A percentile compares a stretch with the other conserved stretches of the same genome.
Conservation (phyloP, 2,113 vertebrate species). For the Gopherus flavomarginatus region DNA sequence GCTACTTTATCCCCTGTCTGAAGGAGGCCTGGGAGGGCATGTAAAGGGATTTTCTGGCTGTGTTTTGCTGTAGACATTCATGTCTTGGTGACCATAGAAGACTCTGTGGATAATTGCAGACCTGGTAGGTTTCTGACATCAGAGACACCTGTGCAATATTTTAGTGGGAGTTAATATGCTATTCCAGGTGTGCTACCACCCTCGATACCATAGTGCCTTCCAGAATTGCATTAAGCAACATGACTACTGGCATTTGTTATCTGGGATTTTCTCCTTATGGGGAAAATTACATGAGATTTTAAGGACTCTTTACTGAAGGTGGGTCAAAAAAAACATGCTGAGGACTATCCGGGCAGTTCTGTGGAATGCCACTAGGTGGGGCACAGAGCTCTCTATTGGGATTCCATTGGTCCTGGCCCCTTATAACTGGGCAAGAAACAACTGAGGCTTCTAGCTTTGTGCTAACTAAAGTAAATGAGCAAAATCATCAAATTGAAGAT, state of each 20-base stretch:
- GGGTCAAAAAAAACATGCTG: not conserved
- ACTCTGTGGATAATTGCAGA: not conserved
- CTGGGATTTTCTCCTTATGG: no score
- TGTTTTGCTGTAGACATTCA: not conserved
- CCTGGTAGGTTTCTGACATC: no score
- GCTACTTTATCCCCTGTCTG: no score
- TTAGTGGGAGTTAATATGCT: no score
- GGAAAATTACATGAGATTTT: no score
- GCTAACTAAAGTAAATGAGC: not conserved
- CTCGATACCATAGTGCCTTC: no score
- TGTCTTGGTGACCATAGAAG: not conserved
- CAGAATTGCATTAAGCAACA: no score
- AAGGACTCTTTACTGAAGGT: not conserved
- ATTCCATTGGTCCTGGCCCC: not conserved
- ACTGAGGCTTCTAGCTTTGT: not conserved
- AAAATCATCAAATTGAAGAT: not conserved
- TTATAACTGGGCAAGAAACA: not conserved
- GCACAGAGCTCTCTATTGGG: not conserved
- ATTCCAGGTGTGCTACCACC: no score
- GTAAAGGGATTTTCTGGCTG: not conserved
- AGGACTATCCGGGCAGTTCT: not conserved
- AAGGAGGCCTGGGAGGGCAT: no score
- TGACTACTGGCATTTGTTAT: no score
- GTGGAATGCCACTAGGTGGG: not conserved
- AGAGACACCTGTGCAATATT: no score